Percentiles rank a stretch among this genome's conserved stretches.
These are phyloP conservation scores for Cottoperca gobio DNA, from an alignment of 2,797 vertebrate species.

Conservation along the genomic window DNA sequence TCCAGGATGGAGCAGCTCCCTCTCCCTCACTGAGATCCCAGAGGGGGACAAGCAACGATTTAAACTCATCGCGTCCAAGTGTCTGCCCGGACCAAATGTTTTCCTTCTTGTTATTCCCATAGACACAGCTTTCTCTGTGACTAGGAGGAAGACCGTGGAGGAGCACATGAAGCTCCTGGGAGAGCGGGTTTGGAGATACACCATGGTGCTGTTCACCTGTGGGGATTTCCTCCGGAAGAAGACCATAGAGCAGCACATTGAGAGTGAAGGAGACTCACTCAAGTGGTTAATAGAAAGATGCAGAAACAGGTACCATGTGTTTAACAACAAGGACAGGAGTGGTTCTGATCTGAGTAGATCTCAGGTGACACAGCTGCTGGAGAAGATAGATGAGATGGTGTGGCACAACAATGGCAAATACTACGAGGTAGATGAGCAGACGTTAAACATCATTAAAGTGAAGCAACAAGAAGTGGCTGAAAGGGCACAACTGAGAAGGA, in stretches of 20 bases:
- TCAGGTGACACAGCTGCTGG: constrained; percentile 63
- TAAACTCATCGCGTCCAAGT: constrained; percentile 46
- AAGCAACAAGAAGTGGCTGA: constrained; percentile 34
- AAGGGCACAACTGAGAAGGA: constrained; percentile 40
- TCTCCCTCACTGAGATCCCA: constrained; percentile 56
- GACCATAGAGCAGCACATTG: constrained; percentile 67
- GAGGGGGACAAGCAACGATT: constrained; percentile 60
- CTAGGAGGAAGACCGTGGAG: constrained; percentile 40
- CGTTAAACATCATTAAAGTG: constrained; percentile 17
- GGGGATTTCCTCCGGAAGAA: constrained; percentile 53
- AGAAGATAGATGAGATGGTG: constrained; percentile 65
- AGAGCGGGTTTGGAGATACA: constrained; percentile 57
- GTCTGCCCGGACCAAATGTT: constrained; percentile 54
- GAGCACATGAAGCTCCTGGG: constrained; percentile 65
- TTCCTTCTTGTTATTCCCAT: constrained; percentile 61
- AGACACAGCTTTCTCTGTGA: constrained; percentile 50
- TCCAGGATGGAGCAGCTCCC: constrained; percentile 61
- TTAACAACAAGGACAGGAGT: constrained; percentile 59
- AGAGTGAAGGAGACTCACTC: constrained; percentile 64
- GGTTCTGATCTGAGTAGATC: no score
- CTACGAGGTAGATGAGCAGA: constrained; percentile 46
- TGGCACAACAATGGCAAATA: constrained; percentile 3
- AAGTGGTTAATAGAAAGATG: constrained; percentile 61
- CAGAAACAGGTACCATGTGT: constrained; percentile 60
- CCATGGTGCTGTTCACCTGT: constrained; percentile 67